phyloP scores from a whole-genome alignment of 2,113 vertebrate genomes.

The Caloenas nicobarica region DNA sequence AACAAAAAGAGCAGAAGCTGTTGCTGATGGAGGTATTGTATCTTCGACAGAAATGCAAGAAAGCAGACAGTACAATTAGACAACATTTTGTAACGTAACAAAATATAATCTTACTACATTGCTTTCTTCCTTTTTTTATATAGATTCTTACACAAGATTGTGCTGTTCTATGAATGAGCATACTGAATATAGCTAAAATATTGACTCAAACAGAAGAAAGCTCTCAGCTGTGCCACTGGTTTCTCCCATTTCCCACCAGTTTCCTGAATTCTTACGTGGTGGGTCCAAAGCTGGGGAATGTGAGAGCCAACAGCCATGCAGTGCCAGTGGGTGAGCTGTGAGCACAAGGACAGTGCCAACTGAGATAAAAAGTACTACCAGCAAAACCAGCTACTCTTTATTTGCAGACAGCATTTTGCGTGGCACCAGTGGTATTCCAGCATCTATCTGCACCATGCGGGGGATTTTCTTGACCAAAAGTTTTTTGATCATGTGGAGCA shows the following conservation, averaged over 20 bases:
- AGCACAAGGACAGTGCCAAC: background rate
- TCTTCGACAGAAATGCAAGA: background rate
- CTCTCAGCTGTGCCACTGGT: background rate
- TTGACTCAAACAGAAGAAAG: background rate
- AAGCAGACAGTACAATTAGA: background rate
- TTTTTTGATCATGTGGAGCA: rapidly evolving
- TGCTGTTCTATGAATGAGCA: background rate
- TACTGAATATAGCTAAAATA: background rate
- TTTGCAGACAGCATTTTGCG: background rate
- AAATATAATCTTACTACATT: background rate
- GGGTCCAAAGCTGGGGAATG: background rate
- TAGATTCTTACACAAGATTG: background rate
- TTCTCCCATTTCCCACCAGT: background rate
- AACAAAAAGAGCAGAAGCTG: background rate
- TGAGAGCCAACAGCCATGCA: background rate
- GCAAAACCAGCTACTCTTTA: background rate
- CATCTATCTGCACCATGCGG: background rate
- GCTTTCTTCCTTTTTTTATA: background rate
- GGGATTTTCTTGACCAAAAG: background rate
- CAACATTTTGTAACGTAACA: background rate
- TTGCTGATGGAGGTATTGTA: background rate
- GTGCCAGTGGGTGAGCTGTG: background rate
- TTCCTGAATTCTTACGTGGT: background rate
- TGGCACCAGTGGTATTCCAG: background rate
- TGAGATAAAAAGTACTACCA: background rate